phyloP scores from a whole-genome alignment of 2,113 vertebrate species.

The Brevimyrus niger region DNA sequence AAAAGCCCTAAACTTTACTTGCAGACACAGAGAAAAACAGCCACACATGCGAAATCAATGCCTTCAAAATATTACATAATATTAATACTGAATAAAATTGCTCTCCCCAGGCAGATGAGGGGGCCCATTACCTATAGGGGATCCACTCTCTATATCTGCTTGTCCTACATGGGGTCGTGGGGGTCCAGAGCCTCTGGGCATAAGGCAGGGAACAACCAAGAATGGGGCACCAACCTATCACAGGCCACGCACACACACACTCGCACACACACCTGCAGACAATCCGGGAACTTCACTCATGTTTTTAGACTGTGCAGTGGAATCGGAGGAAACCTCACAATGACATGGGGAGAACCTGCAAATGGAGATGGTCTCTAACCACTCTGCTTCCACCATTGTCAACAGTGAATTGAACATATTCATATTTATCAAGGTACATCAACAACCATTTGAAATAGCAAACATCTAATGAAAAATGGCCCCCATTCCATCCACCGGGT shows the following conservation, averaged over 20 bases:
- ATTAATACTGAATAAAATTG: background rate
- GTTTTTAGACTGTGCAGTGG: background rate
- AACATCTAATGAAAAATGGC: background rate
- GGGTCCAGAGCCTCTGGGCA: background rate
- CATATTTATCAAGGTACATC: background rate
- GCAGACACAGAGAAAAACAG: background rate
- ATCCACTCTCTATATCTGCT: background rate
- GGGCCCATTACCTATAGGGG: background rate
- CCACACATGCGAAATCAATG: background rate
- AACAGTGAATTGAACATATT: background rate
- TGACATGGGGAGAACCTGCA: background rate
- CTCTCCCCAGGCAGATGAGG: background rate
- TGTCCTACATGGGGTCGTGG: background rate
- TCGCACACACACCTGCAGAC: background rate
- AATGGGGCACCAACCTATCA: background rate
- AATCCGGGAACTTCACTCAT: background rate
- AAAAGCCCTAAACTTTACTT: conserved; percentile 4
- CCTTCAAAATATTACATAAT: background rate
- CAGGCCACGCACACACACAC: too few species aligned
- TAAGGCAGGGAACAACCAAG: background rate
- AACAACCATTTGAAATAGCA: background rate
- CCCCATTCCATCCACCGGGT: background rate
- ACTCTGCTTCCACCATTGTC: background rate
- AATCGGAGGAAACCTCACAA: background rate
- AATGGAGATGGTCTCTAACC: too few species aligned